These are phyloP conservation scores for Nomada hirtipes DNA, from an alignment of 2,888 invertebrate genomes.

Conservation along the genomic window DNA sequence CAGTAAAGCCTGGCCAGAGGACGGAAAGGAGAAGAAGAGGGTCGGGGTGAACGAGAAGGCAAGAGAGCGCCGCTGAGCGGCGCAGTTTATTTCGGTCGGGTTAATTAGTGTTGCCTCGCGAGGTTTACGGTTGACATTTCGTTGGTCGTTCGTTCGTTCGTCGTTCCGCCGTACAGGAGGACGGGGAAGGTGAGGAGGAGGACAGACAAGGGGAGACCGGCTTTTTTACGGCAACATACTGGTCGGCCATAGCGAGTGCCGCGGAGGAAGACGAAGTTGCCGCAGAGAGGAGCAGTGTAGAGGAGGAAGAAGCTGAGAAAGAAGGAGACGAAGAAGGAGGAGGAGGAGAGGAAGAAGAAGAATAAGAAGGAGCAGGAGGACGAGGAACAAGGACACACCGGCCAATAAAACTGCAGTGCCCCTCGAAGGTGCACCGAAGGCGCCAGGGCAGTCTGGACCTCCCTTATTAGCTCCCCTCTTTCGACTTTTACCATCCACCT, in stretches of 20 bases:
- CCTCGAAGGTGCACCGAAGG: constrained; percentile 73
- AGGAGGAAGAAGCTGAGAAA: constrained; percentile 25
- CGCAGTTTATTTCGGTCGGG: constrained; percentile 84
- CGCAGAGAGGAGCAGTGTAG: constrained; percentile 38
- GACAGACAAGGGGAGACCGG: constrained; percentile 73
- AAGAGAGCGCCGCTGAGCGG: constrained; percentile 71
- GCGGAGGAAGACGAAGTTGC: constrained; percentile 67
- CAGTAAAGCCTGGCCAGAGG: constrained; percentile 26
- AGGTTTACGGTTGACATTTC: constrained; percentile 84
- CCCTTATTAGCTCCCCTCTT: constrained; percentile 75
- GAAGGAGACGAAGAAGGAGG: constrained; percentile 53
- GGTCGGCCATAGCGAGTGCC: constrained; percentile 77
- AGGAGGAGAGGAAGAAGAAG: constrained; percentile 46
- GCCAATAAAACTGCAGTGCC: constrained; percentile 77
- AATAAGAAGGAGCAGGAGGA: constrained; percentile 48
- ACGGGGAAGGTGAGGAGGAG: constrained; percentile 65
- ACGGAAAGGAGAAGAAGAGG: constrained; percentile 41
- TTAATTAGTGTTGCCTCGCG: constrained; percentile 84
- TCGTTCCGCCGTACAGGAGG: constrained; percentile 66
- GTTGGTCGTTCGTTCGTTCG: constrained; percentile 77
- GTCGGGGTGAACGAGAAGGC: constrained; percentile 46
- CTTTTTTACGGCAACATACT: constrained; percentile 81
- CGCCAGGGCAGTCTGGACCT: constrained; percentile 77
- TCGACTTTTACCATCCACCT: constrained; percentile 50
- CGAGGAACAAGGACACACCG: constrained; percentile 68